Base-by-base conservation (phyloP, 2,113 vertebrate species). In the Phrynocephalus versicolor region DNA sequence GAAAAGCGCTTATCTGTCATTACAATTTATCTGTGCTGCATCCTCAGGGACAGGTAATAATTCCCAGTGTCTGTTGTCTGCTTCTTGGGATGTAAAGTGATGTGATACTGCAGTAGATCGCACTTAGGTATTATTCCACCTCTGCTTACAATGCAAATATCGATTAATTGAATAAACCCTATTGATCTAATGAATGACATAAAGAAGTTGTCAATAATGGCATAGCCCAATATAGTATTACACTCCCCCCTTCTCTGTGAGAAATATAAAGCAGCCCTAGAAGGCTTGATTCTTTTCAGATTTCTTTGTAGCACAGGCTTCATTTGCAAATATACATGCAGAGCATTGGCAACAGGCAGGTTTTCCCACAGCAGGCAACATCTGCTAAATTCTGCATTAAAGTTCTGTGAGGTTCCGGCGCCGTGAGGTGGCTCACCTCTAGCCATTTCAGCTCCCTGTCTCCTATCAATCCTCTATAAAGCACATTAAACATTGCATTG, bases 1-100 rank as follows among this genome's bases (percentile, higher is more conserved):
- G 79, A 81, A 87, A 88, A 86, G 88, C 45, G 45, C 74, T 87
- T 90, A 27, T 89, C 21, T 89, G 0, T 93, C 70, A 70, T 86
- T 82, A 37, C 58, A 75, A 70, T 85, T 81, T 85, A 83, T 72
- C 55, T 91, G 15, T 86, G 91, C 16, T 90, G 8, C 70, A 88
- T 14, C 90, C 33, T 41, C 82, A 30, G 72, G 55, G 60, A 45
- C 45, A 60, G 6, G 37, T 33, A 79, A 16, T 65, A 62, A 30
- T 88, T n/a, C 30, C 27, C 79, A 81, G 71, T 82, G 19, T 0
- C 65, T 51, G 15, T 77, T 82, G 45, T 15, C 16, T 70, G 1
- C 33, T 76, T 45, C 12, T 14, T 76, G 37, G 27, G 25, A 86
- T 37, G 27, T 60, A 58, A 75, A 82, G 2, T 70, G n/a, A 3